A percentile compares a stretch with the other conserved stretches of the same genome.
phyloP scores from a whole-genome alignment of 2,797 vertebrate species.

The Otus scops region DNA sequence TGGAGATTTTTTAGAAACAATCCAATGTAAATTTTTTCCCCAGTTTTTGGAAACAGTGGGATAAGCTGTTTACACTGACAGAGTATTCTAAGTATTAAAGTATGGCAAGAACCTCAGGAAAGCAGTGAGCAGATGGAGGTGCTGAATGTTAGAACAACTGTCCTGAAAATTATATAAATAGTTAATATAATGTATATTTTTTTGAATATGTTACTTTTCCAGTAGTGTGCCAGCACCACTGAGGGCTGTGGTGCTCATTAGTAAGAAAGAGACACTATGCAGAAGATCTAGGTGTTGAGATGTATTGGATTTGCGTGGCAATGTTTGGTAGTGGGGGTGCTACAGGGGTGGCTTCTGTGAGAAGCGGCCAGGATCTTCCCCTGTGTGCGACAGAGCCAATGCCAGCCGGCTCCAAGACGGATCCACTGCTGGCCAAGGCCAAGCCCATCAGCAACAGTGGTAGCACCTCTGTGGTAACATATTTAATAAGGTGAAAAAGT shows the following conservation, averaged over 20 bases:
- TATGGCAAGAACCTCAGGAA: not conserved
- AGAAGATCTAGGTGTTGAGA: not conserved
- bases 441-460: accelerated
- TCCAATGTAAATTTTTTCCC: not conserved
- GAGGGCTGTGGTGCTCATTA: not conserved
- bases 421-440: too few relatives aligned
- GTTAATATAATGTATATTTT: not conserved
- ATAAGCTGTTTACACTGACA: not conserved
- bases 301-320: not conserved
- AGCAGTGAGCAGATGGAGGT: not conserved
- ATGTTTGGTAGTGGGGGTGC: not conserved
- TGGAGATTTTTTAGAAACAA: not conserved
- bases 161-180: not conserved
- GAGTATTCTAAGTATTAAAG: not conserved
- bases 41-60: not conserved
- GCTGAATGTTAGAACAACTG: not conserved
- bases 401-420: not conserved
- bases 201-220: not conserved
- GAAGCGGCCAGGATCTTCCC: not conserved
- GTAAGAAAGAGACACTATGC: not conserved
- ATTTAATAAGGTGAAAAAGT: not conserved
- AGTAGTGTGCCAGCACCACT: not conserved
- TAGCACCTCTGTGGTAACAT: not conserved
- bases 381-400: not conserved
- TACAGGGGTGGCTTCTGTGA: not conserved